Conservation (phyloP, 1,140 invertebrate genomes). For the Bombus soroeensis region DNA sequence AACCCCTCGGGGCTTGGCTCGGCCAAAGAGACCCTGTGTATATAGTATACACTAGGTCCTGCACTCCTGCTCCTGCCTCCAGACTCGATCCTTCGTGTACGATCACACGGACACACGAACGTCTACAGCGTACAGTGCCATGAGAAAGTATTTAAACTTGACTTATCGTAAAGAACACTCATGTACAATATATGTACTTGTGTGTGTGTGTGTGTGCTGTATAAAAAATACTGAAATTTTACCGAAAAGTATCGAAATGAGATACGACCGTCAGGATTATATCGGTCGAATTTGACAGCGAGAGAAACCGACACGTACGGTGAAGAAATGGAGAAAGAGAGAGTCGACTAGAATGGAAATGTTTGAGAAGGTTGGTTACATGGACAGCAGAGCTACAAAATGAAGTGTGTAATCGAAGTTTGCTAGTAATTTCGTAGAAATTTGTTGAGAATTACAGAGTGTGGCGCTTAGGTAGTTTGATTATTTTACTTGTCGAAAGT, state of each 20-base stretch:
- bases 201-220: no score
- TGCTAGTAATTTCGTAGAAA: slow-evolving; percentile 25
- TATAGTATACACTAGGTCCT: slow-evolving; percentile 49
- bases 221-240: no score
- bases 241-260: no score
- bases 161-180: no score
- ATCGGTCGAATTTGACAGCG: no score
- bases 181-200: no score
- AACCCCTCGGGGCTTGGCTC: slow-evolving; percentile 78
- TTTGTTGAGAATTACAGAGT: slow-evolving; percentile 14
- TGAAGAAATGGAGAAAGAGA: slow-evolving; percentile 44
- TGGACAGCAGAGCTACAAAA: neutral
- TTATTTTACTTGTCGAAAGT: slow-evolving; percentile 28
- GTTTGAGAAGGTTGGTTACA: neutral
- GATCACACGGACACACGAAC: slow-evolving; percentile 40
- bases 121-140: slow-evolving; percentile 7
- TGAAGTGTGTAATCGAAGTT: slow-evolving; percentile 53
- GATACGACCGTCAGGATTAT: no score
- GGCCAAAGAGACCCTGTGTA: slow-evolving; percentile 58
- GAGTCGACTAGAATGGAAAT: neutral
- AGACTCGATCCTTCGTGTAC: slow-evolving; percentile 24
- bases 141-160: neutral
- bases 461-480: neutral
- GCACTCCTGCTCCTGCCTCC: slow-evolving; percentile 51
- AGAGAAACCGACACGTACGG: neutral